phyloP scores from a whole-genome alignment of 1,140 invertebrate genomes.

The Ostrea edulis region DNA sequence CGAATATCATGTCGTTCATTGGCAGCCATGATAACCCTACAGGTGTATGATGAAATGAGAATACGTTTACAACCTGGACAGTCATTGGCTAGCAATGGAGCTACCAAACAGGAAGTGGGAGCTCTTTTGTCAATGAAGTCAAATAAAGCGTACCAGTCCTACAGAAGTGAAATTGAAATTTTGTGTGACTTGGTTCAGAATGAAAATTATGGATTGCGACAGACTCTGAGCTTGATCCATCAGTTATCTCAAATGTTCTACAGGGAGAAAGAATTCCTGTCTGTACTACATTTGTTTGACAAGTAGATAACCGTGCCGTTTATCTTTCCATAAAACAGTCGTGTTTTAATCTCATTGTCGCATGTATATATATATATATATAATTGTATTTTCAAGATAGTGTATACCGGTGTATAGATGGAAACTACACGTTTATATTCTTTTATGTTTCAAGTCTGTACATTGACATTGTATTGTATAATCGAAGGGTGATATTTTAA shows the following conservation, averaged over 20 bases:
- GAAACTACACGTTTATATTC: too few relatives aligned
- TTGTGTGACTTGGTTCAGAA: constrained; percentile 58
- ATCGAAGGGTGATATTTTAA: too few relatives aligned
- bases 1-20: constrained; percentile 59
- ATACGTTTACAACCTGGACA: constrained; percentile 57
- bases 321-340: too few relatives aligned
- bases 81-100: constrained; percentile 50
- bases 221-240: constrained; percentile 32
- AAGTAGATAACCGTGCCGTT: neutral
- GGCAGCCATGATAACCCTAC: constrained; percentile 63
- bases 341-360: too few relatives aligned
- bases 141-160: constrained; percentile 60
- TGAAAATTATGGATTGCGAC: constrained; percentile 42
- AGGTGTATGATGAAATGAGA: constrained; percentile 57
- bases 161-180: constrained; percentile 57
- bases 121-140: constrained; percentile 60
- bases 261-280: constrained; percentile 55
- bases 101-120: constrained; percentile 52
- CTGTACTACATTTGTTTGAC: constrained; percentile 44
- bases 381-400: too few relatives aligned
- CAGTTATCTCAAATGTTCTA: constrained; percentile 49
- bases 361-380: too few relatives aligned
- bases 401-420: too few relatives aligned
- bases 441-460: too few relatives aligned
- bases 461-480: too few relatives aligned